Base-by-base conservation (phyloP, 2,797 vertebrate genomes). In the Micromesistius poutassou region DNA sequence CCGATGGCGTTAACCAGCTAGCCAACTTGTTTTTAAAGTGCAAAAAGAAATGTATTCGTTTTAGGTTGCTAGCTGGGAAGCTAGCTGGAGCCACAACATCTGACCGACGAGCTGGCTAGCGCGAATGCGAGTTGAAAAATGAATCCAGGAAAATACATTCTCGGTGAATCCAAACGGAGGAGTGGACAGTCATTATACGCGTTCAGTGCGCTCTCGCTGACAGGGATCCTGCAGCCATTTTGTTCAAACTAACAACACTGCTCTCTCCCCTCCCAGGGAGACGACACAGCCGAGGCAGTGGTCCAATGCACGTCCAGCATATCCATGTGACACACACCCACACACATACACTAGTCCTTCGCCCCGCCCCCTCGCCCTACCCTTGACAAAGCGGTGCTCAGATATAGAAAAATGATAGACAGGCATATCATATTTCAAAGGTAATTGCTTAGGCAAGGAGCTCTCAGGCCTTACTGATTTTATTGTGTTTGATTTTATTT, bases 171-270 rank as follows among this genome's bases (percentile, higher is more conserved):
- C 94, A 85, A 82, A 86, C 84, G 77, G 88, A 86, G 90, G 86
- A 90, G 92, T 85, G 90, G 90, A 92, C 90, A 85, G 89, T 91
- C 92, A 88, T 89, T 83, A 88, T 84, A 87, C 87, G 91, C 91
- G 90, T 91, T 94, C 91, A 93, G 82, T 86, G 85, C 89, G 89
- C 91, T 92, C 87, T 90, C 85, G 82, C 82, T 88, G 88, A 92
- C 91, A 90, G 90, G 85, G 90, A 81, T 90, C 91, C 85, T 87
- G 92, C 93, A 94, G 94, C 94, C 94, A 95, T 95, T 94, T 95
- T 95, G 94, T 94, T 93, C 88, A 91, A 91, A 94, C 92, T 93
- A 93, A 93, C 89, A 93, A 92, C 90, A 91, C 89, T 9, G 92
- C 88, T 90, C 86, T 86, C 79, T 79, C 88, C 31, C 92, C 91